Evolutionary conservation across 1,140 invertebrate species (phyloP), one percentile per base, ranked within the genome.

Genomic region (Halictus rubicundus): DNA sequence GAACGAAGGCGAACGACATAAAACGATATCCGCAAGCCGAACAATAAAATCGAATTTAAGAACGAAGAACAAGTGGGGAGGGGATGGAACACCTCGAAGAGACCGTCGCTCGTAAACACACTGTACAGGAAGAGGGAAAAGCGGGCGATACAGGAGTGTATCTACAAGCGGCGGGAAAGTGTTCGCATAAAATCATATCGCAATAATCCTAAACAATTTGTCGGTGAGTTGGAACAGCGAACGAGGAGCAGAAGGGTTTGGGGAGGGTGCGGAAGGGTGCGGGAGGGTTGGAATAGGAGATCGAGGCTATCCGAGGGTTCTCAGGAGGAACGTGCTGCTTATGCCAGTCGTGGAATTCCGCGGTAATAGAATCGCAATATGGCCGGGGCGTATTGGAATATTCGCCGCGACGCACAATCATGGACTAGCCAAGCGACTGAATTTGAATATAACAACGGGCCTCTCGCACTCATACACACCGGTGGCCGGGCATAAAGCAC

Each of bases 361-460:
- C 80, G 66, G 79, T 86, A 89, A 86, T 85, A 87, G 78, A 86
- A 84, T 88, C 54, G 86, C 77, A 88, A 81, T 80, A 85, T 68
- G 21, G 64, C 46, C 16, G 63, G 60, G 80, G 77, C 82, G 84
- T 90, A 91, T 88, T 86, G 87, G 84, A 89, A 90, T 91, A 90
- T 88, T 91, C 89, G 86, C 81, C 85, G 42, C 42, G 80, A 86
- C 87, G 86, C 79, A 87, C 88, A 89, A 88, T 91, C 89, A 91
- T 85, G 87, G 89, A 90, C 90, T 90, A 88, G 87, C 89, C 87
- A 91, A 91, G 90, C 87, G 87, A 90, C 87, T 85, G 85, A 89
- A 92, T 92, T 92, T 92, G 89, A 92, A 92, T 92, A 92, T 91
- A 92, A 92, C 90, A 92, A 90, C 79, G 76, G 65, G 5, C 27